These are phyloP conservation scores for Stenodera caucasica DNA, from an alignment of 2,888 invertebrate genomes.

Conservation along the genomic window DNA sequence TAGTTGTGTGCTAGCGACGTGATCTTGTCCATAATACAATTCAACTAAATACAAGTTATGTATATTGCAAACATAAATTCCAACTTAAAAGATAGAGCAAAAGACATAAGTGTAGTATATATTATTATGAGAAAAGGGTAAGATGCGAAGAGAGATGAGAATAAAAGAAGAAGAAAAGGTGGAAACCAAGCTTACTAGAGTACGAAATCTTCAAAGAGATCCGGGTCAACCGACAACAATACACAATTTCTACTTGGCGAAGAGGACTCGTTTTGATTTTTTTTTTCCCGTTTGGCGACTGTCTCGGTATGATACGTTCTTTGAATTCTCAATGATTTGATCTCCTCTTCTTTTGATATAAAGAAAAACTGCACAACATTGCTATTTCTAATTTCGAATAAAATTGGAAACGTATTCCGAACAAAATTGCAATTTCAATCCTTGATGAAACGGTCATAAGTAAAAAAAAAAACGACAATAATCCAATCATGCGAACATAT, in stretches of 20 bases:
- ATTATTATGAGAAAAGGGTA: not conserved
- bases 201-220: conserved; percentile 41
- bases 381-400: conserved; percentile 9
- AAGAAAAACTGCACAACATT: not conserved
- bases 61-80: conserved; percentile 50
- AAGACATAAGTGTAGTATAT: conserved; percentile 38
- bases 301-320: conserved; percentile 43
- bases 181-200: not conserved
- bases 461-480: too few relatives aligned
- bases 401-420: not conserved
- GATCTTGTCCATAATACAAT: conserved; percentile 31
- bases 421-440: too few relatives aligned
- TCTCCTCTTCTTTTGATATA: not conserved
- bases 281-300: conserved; percentile 35
- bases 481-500: too few relatives aligned
- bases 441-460: too few relatives aligned
- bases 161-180: not conserved
- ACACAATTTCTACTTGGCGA: conserved; percentile 43
- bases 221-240: conserved; percentile 48
- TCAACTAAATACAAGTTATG: conserved; percentile 49
- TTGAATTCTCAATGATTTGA: conserved; percentile 39
- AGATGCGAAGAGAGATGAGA: not conserved
- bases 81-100: conserved; percentile 38
- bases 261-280: conserved; percentile 43
- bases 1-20: conserved; percentile 12